Base-by-base conservation (phyloP, 1,140 invertebrate species). In the Rhyacophila brunnea region DNA sequence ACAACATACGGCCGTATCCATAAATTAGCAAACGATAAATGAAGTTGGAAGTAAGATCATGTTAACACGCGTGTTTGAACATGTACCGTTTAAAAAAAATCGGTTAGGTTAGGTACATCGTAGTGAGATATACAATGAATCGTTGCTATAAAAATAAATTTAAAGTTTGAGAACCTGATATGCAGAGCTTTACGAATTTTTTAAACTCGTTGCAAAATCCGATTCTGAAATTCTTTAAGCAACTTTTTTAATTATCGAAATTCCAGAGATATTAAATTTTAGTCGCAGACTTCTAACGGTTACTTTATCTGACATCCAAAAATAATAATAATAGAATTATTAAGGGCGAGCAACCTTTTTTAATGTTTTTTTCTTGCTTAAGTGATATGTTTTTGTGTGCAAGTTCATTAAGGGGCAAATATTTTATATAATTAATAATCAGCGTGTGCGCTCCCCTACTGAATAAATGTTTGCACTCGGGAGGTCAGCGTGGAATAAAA, bases 401-500 rank as follows among this genome's bases (percentile, higher is more conserved):
- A 34, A 43, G 46, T 51, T 50, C 40, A 50, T 58, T 45, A 32
- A 43, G 32, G 49, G 42, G 50, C 34, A 34, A n/a, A 32, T 20
- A 48, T 45, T 44, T 60, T 38, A 47, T 60, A 48, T 50, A 60
- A 60, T 60, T 60, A 60, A 54, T 38, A 42, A 44, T 15, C 42
- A 48, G 50, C 14, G 36, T 28, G 36, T 47, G 38, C 50, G 42
- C 9, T 20, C 34, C 28, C 19, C 44, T 6, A 10, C 17, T 47
- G 36, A 60, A 60, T 32, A 28, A 49, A 60, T 60, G 58, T 54
- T 54, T 44, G 23, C 36, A 18, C 40, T 42, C 11, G 28, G 28
- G 40, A 40, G 58, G 58, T 60, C 58, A 60, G 34, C 42, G 23
- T 18, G 42, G 51, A 23, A 54, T 60, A 60, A 60, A 60, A 60